Evolutionary conservation across 2,888 invertebrate genomes (phyloP), one percentile per base, ranked within the genome.

Genomic region (Tipula helvola): DNA sequence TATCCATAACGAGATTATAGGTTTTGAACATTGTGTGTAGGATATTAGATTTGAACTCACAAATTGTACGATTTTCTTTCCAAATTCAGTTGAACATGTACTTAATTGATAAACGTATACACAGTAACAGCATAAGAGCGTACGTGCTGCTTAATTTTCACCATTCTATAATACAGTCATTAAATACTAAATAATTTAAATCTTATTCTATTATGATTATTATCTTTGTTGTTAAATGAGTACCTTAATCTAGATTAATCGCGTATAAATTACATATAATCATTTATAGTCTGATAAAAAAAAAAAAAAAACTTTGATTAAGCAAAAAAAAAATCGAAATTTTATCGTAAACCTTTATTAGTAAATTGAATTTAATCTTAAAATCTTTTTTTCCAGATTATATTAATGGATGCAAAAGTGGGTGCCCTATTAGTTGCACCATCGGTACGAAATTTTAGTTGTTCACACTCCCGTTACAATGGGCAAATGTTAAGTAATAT

Each of bases 401-500:
- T 71, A 71, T 71, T 71, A 90, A 92, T 92, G 91, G 92, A 92
- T 91, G 91, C 92, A 89, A 91, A 92, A 90, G 91, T 91, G 90
- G 93, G 92, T 91, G 94, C 95, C 90, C 93, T 95, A 91, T 93
- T 96, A 90, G 93, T 95, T 90, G 95, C 96, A 90, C 96, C 96
- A 88, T 94, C 95, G 89, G 93, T 97, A 87, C 95, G 95, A 91
- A 97, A 97, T 92, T 96, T 95, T 91, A 96, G 96, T 89, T 97
- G 97, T 91, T 94, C 95, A 91, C 94, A 96, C 90, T 94, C 95
- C 88, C 93, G 94, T 87, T 93, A 93, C 89, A 92, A 92, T 89
- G 93, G 93, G 89, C 93, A 94, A 88, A 93, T 95, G 86, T 93
- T 95, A 12, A 92, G 93, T 1, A 93, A 93, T 87, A 93, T 95